Evolutionary conservation across 2,888 invertebrate species (phyloP).

Genomic region (Pheosia tremula): DNA sequence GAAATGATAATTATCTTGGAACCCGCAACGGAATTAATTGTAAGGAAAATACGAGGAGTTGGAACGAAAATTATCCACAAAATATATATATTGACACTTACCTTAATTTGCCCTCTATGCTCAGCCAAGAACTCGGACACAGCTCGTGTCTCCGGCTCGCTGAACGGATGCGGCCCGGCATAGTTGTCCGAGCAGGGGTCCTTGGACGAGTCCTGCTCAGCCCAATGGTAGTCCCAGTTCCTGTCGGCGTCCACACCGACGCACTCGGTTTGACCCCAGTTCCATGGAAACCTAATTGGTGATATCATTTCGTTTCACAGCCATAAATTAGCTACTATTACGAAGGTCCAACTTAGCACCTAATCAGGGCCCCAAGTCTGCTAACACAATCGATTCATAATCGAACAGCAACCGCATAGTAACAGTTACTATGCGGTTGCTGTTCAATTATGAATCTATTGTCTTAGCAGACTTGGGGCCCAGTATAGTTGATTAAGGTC

Average conservation of each 20-base stretch:
- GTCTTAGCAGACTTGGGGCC: no score
- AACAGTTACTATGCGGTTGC: no score
- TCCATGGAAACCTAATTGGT: conserved; percentile 77
- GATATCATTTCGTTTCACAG: background rate
- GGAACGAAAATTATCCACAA: no score
- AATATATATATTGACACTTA: conserved; percentile 35
- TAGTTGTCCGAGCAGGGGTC: conserved; percentile 91
- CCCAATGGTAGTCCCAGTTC: conserved; percentile 91
- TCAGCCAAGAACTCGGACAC: conserved; percentile 86
- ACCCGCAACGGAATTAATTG: no score
- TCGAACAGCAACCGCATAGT: no score
- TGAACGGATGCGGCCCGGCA: conserved; percentile 89
- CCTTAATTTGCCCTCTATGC: conserved; percentile 85
- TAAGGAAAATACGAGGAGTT: no score
- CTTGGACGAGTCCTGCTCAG: conserved; percentile 86
- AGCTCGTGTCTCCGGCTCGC: conserved; percentile 90
- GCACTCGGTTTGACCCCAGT: conserved; percentile 86
- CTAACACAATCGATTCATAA: no score
- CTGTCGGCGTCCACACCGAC: conserved; percentile 91
- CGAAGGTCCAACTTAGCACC: no score
- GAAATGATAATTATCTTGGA: no score
- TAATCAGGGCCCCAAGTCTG: no score
- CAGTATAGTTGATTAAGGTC: no score
- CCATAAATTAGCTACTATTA: background rate
- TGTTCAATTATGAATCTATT: no score